Evolutionary conservation across 2,113 vertebrate genomes (phyloP).

Genomic region (Aythya baeri): DNA sequence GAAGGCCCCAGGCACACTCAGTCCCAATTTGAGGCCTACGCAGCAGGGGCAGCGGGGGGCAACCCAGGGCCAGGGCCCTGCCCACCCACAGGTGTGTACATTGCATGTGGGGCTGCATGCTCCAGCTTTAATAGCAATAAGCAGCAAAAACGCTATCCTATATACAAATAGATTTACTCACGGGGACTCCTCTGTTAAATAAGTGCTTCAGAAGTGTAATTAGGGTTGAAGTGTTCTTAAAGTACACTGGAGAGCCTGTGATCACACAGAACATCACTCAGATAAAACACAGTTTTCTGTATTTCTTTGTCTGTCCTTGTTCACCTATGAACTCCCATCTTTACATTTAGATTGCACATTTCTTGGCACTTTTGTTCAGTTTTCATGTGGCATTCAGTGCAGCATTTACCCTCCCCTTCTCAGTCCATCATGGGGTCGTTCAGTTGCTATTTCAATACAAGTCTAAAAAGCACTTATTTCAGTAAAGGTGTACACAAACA

Average conservation of each 20-base stretch:
- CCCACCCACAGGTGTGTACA: fast-evolving
- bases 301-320: not conserved
- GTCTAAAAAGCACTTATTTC: not conserved
- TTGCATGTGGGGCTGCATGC: fast-evolving
- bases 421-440: not conserved
- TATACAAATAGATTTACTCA: not conserved
- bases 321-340: not conserved
- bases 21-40: fast-evolving
- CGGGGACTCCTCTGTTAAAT: conserved; percentile 4
- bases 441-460: not conserved
- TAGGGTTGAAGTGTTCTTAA: not conserved
- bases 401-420: not conserved
- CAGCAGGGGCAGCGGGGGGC: fast-evolving
- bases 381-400: fast-evolving
- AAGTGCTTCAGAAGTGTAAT: not conserved
- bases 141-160: not conserved
- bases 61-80: fast-evolving
- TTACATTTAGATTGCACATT: not conserved
- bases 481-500: not conserved
- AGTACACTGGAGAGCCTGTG: not conserved
- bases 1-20: not conserved
- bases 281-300: not conserved
- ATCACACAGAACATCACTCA: not conserved
- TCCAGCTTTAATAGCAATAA: not conserved
- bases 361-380: fast-evolving